Conservation (phyloP, 64 coral and sea anemone species). For the Platygyra sinensis region DNA sequence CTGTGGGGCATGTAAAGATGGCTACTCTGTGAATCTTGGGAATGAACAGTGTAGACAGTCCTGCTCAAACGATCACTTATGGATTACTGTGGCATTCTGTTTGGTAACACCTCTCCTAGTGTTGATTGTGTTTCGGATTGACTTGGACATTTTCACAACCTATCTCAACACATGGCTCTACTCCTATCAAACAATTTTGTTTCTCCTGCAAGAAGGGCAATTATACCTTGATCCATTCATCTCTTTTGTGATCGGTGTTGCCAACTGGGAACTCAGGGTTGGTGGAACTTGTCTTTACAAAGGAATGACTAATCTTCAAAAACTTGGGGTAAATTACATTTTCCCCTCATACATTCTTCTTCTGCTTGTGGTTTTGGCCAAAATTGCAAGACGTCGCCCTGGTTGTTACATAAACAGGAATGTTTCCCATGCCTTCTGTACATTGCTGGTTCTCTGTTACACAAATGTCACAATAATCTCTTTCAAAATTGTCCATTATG, state of each 20-base stretch:
- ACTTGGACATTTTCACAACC: conserved; percentile 72
- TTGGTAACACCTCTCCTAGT: conserved; percentile 41
- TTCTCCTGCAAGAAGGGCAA: conserved; percentile 61
- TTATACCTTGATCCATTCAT: conserved; percentile 64
- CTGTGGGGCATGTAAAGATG: conserved; percentile 57
- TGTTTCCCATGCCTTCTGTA: conserved; percentile 72
- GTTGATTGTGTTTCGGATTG: conserved; percentile 68
- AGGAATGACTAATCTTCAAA: conserved; percentile 72
- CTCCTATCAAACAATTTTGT: conserved; percentile 80
- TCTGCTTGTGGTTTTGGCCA: conserved; percentile 63
- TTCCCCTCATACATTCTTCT: conserved; percentile 71
- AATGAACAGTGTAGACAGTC: conserved; percentile 29
- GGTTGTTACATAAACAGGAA: conserved; percentile 87
- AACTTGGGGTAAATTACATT: conserved; percentile 82
- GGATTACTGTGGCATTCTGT: conserved; percentile 62
- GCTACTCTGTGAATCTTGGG: conserved; percentile 66
- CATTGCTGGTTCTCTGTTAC: conserved; percentile 79
- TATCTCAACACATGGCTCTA: conserved; percentile 89
- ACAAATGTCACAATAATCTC: conserved; percentile 85
- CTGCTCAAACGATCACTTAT: conserved; percentile 33
- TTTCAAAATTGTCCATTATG: conserved; percentile 77
- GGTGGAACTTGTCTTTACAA: conserved; percentile 45
- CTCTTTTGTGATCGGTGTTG: conserved; percentile 61
- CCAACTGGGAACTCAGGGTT: conserved; percentile 54
- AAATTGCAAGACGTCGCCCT: conserved; percentile 54